Evolutionary conservation across 2,797 vertebrate genomes (phyloP).

Genomic region (Pseudotriccus pelzelni): DNA sequence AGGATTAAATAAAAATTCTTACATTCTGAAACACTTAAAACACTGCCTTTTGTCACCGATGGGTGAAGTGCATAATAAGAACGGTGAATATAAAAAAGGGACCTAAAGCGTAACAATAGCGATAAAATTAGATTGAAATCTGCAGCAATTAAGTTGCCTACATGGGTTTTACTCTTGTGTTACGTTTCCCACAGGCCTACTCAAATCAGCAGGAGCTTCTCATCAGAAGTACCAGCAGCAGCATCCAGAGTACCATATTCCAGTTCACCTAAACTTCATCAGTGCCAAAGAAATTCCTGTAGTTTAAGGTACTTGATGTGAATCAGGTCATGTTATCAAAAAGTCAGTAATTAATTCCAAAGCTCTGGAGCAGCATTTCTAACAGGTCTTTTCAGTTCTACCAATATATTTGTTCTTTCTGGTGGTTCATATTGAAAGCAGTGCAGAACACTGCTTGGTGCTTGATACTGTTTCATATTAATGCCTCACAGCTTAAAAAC

Average conservation of each 20-base stretch:
- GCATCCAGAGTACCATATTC: background rate
- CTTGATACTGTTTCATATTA: background rate
- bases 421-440: background rate
- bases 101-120: background rate
- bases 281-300: background rate
- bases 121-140: conserved; percentile 18
- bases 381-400: background rate
- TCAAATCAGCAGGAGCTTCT: conserved; percentile 29
- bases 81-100: background rate
- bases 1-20: background rate
- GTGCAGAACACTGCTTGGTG: background rate
- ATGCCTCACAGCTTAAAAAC: background rate
- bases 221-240: background rate
- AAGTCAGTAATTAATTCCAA: conserved; percentile 22
- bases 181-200: background rate
- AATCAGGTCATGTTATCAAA: background rate
- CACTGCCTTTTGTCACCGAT: background rate
- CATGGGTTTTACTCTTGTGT: background rate
- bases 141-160: background rate
- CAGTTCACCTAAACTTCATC: background rate
- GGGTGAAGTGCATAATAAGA: background rate
- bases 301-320: background rate
- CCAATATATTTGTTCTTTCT: background rate
- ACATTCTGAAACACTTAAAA: background rate
- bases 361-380: background rate